phyloP scores from a whole-genome alignment of 2,797 vertebrate species.

The Adelosebastes latens region DNA sequence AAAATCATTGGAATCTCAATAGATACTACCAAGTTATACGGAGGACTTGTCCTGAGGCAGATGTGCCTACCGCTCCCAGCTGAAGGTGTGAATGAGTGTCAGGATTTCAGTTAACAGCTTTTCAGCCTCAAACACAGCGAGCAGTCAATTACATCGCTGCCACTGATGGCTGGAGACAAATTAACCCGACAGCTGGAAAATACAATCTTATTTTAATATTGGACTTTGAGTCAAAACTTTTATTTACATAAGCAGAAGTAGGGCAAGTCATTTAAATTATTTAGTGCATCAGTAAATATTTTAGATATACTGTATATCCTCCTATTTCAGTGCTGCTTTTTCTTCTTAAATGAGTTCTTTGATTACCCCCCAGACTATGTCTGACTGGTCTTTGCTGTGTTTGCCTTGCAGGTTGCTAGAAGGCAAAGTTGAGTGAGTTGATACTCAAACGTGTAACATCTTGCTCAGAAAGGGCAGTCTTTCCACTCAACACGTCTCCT shows the following conservation, averaged over 20 bases:
- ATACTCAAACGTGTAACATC: conserved; percentile 5
- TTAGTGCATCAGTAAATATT: conserved; percentile 15
- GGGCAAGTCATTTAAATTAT: conserved; percentile 20
- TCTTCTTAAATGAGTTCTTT: conserved; percentile 9
- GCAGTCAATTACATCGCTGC: conserved; percentile 8
- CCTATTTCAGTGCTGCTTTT: neutral
- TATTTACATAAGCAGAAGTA: conserved; percentile 8
- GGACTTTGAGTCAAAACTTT: conserved; percentile 22
- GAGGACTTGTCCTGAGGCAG: conserved; percentile 51
- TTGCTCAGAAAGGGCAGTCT: neutral
- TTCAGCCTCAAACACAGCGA: conserved; percentile 29
- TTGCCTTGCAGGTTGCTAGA: conserved; percentile 21
- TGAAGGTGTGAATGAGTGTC: conserved; percentile 58
- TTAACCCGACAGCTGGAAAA: conserved; percentile 22
- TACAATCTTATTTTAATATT: conserved; percentile 14
- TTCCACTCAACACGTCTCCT: conserved; percentile 3
- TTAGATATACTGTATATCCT: conserved; percentile 9
- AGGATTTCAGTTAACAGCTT: conserved; percentile 54
- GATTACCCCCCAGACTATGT: neutral
- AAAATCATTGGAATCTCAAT: conserved; percentile 68
- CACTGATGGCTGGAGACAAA: conserved; percentile 15
- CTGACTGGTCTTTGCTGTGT: neutral
- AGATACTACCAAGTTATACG: conserved; percentile 23
- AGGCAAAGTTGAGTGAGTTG: conserved; percentile 5
- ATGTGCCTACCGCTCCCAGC: conserved; percentile 40